These are phyloP conservation scores for Drosophila subobscura DNA, from an alignment of 1,140 invertebrate genomes.

Conservation along the genomic window DNA sequence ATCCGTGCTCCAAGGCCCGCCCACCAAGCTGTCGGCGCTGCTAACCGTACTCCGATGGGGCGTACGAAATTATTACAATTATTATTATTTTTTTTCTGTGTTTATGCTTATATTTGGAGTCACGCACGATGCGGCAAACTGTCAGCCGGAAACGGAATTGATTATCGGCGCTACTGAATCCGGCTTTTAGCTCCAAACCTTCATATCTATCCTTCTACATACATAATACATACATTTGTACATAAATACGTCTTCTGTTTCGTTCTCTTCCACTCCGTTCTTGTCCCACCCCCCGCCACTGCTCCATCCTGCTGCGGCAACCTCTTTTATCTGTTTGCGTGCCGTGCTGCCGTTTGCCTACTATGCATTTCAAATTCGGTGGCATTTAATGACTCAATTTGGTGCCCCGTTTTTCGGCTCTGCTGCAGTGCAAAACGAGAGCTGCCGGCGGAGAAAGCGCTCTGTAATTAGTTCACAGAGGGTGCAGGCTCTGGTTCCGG, in stretches of 20 bases:
- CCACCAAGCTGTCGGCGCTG: conserved; percentile 13
- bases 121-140: conserved; percentile 66
- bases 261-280: background rate
- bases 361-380: conserved; percentile 53
- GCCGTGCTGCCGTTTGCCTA: conserved; percentile 57
- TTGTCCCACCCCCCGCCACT: background rate
- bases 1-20: conserved; percentile 14
- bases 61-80: conserved; percentile 67
- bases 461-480: too few relatives aligned
- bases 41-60: conserved; percentile 9
- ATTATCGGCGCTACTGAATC: conserved; percentile 65
- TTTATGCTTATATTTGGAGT: conserved; percentile 61
- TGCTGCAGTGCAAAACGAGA: background rate
- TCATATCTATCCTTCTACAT: too few relatives aligned
- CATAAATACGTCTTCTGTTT: too few relatives aligned
- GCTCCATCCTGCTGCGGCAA: conserved; percentile 12
- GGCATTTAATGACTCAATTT: conserved; percentile 71
- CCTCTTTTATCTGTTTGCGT: conserved; percentile 68
- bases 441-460: background rate
- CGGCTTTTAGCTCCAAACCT: conserved; percentile 21
- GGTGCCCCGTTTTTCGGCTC: background rate
- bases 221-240: too few relatives aligned
- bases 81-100: conserved; percentile 55
- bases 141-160: conserved; percentile 74
- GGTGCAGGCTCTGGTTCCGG: too few relatives aligned